A percentile compares a stretch with the other conserved stretches of the same genome.
phyloP scores from a whole-genome alignment of 2,113 vertebrate genomes.

The Prietella phreatophila region DNA sequence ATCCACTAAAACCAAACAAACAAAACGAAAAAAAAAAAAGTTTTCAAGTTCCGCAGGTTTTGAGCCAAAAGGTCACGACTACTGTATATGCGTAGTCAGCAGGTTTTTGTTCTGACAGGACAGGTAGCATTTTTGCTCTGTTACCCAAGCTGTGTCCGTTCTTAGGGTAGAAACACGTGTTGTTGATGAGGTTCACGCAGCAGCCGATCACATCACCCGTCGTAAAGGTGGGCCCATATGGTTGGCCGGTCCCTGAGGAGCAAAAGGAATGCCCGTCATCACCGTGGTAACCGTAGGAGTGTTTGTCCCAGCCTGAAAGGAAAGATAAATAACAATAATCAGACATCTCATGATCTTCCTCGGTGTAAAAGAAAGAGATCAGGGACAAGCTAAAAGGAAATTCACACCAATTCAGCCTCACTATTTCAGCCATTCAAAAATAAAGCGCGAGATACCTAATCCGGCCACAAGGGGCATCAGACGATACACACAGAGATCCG shows the following conservation, averaged over 20 bases:
- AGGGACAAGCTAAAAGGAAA: neutral
- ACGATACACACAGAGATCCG: conserved; percentile 47
- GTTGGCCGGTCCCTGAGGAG: conserved; percentile 94
- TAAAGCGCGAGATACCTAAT: conserved; percentile 1
- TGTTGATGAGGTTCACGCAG: conserved; percentile 97
- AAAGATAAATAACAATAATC: neutral
- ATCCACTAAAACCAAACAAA: neutral
- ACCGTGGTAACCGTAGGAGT: conserved; percentile 97
- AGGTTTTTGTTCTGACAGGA: neutral
- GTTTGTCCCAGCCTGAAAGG: conserved; percentile 92
- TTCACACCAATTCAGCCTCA: neutral
- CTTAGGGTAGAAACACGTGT: conserved; percentile 97
- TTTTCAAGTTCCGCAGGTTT: neutral
- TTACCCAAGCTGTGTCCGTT: conserved; percentile 95
- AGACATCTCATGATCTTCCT: neutral
- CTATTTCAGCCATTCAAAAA: neutral
- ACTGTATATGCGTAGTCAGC: neutral
- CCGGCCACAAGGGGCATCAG: conserved; percentile 1
- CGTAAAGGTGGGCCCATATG: conserved; percentile 95
- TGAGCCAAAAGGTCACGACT: neutral
- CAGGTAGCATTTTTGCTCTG: neutral
- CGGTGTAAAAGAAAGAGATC: neutral
- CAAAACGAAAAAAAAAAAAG: neutral
- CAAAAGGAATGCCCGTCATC: conserved; percentile 98
- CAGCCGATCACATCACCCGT: conserved; percentile 97